phyloP scores from a whole-genome alignment of 2,113 vertebrate species.

The Gallinago media region DNA sequence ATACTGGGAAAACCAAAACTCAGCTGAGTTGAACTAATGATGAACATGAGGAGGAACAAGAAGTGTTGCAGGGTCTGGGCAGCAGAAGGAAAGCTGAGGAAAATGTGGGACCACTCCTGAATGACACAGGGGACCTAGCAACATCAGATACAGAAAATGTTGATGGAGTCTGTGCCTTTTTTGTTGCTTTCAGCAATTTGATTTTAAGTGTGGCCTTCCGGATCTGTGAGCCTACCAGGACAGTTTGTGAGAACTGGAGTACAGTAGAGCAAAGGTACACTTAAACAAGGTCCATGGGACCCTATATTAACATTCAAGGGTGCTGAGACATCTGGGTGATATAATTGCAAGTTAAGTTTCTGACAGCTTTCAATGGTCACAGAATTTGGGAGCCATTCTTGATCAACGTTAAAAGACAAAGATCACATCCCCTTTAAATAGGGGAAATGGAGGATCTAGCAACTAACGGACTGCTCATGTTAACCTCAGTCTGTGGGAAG shows the following conservation, averaged over 20 bases:
- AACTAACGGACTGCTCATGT: not conserved
- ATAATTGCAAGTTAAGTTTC: not conserved
- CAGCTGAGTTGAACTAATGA: not conserved
- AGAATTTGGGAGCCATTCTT: not conserved
- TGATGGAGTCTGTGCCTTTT: not conserved
- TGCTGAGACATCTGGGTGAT: not conserved
- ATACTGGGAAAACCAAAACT: not conserved
- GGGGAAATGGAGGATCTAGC: not conserved
- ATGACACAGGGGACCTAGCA: not conserved
- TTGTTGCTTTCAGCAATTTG: not conserved
- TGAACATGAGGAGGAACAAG: not conserved
- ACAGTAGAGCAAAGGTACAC: not conserved
- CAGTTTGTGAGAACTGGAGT: not conserved
- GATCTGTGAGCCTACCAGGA: not conserved
- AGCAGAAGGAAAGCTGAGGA: not conserved
- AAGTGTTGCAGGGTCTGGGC: not conserved
- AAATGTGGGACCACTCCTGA: not conserved
- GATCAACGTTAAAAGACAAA: not conserved
- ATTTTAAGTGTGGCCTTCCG: not conserved
- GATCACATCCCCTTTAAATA: not conserved
- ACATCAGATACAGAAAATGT: not conserved
- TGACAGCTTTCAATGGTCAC: not conserved
- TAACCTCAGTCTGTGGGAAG: not conserved
- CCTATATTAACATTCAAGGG: not conserved
- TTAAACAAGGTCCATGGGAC: not conserved